These are phyloP conservation scores for Polypedilum vanderplanki DNA, from an alignment of 1,140 invertebrate genomes.

Conservation along the genomic window DNA sequence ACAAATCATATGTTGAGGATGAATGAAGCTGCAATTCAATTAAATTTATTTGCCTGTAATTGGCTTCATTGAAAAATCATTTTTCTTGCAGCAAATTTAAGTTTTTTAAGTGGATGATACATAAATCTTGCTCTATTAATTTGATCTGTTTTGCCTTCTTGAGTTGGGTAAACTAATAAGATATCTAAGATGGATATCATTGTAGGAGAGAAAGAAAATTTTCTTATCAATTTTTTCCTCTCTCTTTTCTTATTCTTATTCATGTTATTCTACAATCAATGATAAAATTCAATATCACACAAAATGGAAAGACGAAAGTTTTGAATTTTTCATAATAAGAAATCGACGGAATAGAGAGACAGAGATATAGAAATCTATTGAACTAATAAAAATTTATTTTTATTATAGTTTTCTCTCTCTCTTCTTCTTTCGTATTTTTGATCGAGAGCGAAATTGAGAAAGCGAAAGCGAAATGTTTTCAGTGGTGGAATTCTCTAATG, in stretches of 20 bases:
- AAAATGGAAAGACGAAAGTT: conserved; percentile 1
- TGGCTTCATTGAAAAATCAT: background rate
- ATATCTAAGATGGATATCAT: background rate
- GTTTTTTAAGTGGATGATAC: background rate
- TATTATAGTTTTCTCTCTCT: background rate
- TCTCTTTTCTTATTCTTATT: background rate
- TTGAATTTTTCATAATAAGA: conserved; percentile 25
- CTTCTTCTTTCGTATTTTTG: background rate
- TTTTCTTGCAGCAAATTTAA: background rate
- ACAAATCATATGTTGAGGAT: background rate
- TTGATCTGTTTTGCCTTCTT: background rate
- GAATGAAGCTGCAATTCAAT: background rate
- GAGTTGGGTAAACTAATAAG: too few relatives aligned
- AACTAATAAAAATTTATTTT: conserved; percentile 26
- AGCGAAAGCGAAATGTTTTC: too few relatives aligned
- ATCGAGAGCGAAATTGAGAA: too few relatives aligned
- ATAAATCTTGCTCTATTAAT: background rate
- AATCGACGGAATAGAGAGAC: background rate
- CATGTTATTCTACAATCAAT: background rate
- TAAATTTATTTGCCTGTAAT: conserved; percentile 12
- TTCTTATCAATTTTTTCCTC: background rate
- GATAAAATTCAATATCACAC: background rate
- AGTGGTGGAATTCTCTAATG: background rate
- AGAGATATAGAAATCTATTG: background rate
- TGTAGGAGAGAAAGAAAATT: background rate